Evolutionary conservation across 2,797 vertebrate species (phyloP).

Genomic region (Salmo trutta): DNA sequence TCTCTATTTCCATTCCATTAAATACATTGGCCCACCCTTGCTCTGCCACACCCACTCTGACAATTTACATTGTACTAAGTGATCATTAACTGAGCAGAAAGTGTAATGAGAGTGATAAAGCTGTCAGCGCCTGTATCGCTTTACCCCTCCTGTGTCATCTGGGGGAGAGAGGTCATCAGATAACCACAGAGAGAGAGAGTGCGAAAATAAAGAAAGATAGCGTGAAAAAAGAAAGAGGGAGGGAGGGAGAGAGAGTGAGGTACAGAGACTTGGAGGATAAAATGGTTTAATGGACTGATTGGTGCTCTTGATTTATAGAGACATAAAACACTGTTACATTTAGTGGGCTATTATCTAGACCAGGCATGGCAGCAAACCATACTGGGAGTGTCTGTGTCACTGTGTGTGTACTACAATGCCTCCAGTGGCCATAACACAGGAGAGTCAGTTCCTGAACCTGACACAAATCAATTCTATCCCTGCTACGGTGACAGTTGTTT

Average conservation of each 20-base stretch:
- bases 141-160: constrained; percentile 42
- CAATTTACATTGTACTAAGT: constrained; percentile 41
- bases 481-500: neutral
- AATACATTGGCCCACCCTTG: neutral
- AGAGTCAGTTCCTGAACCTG: neutral
- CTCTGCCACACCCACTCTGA: constrained; percentile 37
- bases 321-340: constrained; percentile 54
- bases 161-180: constrained; percentile 66
- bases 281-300: constrained; percentile 67
- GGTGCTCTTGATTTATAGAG: constrained; percentile 82
- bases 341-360: neutral
- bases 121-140: constrained; percentile 35
- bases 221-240: neutral
- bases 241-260: constrained; percentile 43
- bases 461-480: neutral
- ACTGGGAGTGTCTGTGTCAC: neutral
- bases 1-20: constrained; percentile 30
- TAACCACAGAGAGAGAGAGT: constrained; percentile 37
- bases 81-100: constrained; percentile 59
- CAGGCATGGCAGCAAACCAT: neutral
- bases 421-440: constrained; percentile 32
- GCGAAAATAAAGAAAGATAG: too few species aligned
- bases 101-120: constrained; percentile 63
- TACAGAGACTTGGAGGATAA: neutral
- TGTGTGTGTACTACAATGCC: constrained; percentile 45